Conservation (phyloP, 1,140 invertebrate species). For the Sogatella furcifera region DNA sequence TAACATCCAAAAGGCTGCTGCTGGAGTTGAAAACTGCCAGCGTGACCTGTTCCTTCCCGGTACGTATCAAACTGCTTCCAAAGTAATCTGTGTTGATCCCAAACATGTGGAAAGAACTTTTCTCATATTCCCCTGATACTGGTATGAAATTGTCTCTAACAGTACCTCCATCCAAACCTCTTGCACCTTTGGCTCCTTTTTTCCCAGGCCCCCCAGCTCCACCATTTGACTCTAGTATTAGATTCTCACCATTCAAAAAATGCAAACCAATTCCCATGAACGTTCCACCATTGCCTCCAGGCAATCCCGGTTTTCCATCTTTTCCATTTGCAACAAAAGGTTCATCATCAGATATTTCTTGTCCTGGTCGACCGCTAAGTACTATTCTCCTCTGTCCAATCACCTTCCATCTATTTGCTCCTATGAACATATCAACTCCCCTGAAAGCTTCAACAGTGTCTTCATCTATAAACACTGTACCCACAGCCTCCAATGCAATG, state of each 20-base stretch:
- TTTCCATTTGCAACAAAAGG: neutral
- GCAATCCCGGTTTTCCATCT: neutral
- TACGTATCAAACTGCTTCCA: too few relatives aligned
- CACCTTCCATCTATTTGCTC: neutral
- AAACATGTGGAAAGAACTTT: too few relatives aligned
- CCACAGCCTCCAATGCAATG: neutral
- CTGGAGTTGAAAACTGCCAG: too few relatives aligned
- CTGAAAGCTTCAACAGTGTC: neutral
- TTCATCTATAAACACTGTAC: neutral
- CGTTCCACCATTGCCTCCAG: neutral
- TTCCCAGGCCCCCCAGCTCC: neutral
- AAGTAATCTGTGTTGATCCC: too few relatives aligned
- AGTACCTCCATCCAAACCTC: too few relatives aligned
- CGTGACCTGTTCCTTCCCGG: too few relatives aligned
- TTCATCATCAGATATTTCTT: neutral
- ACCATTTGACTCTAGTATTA: neutral
- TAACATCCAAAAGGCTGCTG: too few relatives aligned
- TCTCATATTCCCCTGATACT: too few relatives aligned
- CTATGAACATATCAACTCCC: neutral
- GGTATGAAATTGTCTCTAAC: too few relatives aligned
- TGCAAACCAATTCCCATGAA: neutral
- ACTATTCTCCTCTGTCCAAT: neutral
- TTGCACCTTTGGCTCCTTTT: neutral
- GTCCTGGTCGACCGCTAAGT: too few relatives aligned
- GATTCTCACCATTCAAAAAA: neutral